These are phyloP conservation scores for Microplitis demolitor DNA, from an alignment of 1,140 invertebrate species.

Conservation along the genomic window DNA sequence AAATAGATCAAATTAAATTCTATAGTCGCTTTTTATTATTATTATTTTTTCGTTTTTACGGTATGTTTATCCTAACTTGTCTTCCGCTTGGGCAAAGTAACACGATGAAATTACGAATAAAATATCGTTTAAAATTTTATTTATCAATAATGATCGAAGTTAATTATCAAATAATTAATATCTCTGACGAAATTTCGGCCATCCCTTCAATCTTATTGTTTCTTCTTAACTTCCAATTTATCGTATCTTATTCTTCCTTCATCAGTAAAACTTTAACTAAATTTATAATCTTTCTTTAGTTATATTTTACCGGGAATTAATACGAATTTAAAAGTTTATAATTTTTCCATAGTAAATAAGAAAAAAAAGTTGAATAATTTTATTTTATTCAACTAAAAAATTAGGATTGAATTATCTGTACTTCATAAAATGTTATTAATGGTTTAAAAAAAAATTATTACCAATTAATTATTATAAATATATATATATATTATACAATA, in stretches of 20 bases:
- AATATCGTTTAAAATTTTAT: constrained; percentile 9
- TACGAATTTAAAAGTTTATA: too few relatives aligned
- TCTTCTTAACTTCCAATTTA: constrained; percentile 10
- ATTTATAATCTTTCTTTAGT: background rate
- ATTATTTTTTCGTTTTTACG: background rate
- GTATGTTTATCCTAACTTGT: background rate
- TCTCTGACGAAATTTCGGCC: constrained; percentile 19
- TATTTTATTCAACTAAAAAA: too few relatives aligned
- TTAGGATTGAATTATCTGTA: too few relatives aligned
- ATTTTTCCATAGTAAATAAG: too few relatives aligned
- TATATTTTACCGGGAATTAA: too few relatives aligned
- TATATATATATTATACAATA: too few relatives aligned
- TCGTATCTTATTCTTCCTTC: background rate
- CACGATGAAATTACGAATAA: background rate
- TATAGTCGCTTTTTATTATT: background rate
- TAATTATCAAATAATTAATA: background rate
- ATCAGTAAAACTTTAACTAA: background rate
- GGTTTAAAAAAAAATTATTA: too few relatives aligned
- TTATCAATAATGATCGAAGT: constrained; percentile 11
- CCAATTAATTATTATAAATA: too few relatives aligned
- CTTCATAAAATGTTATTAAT: too few relatives aligned
- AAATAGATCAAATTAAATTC: background rate
- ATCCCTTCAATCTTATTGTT: background rate
- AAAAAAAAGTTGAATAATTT: too few relatives aligned
- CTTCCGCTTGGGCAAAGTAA: constrained; percentile 12